Evolutionary conservation across 2,888 invertebrate genomes (phyloP).

Genomic region (Habrosyne pyritoides): DNA sequence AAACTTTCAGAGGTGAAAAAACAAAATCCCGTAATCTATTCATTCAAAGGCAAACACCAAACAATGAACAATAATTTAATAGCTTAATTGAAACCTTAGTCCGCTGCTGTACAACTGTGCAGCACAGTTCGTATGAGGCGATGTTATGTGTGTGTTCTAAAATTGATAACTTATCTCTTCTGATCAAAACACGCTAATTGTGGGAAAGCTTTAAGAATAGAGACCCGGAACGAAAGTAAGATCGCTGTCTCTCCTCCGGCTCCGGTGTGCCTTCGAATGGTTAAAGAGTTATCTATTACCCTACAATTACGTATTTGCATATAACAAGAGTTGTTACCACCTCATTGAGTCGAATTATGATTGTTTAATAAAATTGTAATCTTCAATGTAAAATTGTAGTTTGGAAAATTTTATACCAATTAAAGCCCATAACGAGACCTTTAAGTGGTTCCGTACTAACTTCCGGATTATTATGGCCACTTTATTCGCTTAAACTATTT

Average conservation of each 20-base stretch:
- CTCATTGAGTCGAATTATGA: not conserved
- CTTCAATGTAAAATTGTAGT: not conserved
- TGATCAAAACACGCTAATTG: constrained; percentile 60
- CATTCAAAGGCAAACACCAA: not conserved
- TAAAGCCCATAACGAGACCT: not conserved
- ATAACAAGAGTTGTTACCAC: constrained; percentile 10
- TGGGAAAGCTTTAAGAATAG: constrained; percentile 67
- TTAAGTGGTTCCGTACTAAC: constrained; percentile 25
- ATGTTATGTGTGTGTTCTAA: constrained; percentile 13
- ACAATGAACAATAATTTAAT: not conserved
- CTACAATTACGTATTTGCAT: constrained; percentile 27
- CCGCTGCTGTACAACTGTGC: not conserved
- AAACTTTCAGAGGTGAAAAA: not conserved
- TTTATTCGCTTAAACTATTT: constrained; percentile 2
- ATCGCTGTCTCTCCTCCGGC: constrained; percentile 42
- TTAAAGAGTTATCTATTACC: constrained; percentile 16
- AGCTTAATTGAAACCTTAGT: not conserved
- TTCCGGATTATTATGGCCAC: constrained; percentile 27
- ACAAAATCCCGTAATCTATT: not conserved
- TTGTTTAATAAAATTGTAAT: not conserved
- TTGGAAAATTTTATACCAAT: not conserved
- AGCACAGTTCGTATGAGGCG: not conserved
- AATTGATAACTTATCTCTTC: constrained; percentile 41
- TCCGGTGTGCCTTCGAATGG: constrained; percentile 36
- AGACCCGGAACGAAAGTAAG: constrained; percentile 69